Evolutionary conservation across 2,888 invertebrate genomes (phyloP), one percentile per base, ranked within the genome.

Genomic region (Lycocerus yunnanus): DNA sequence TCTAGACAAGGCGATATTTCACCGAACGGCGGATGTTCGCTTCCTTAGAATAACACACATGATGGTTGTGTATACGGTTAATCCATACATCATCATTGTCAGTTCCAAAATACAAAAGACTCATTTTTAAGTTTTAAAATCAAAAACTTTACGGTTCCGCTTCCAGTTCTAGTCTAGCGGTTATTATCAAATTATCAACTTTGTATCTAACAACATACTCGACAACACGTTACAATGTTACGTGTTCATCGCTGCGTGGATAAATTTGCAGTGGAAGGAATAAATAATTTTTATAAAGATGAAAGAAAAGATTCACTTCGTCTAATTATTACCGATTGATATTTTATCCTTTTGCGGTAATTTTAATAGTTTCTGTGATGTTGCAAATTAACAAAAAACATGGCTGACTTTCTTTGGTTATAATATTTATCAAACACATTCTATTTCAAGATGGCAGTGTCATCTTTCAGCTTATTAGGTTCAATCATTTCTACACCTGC

Each of bases 21-120:
- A 86, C 84, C 81, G 84, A 83, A 84, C 81, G 83, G 84, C 87
- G 87, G 87, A 87, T 86, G 86, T 86, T 81, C 84, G 86, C 86
- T 86, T 87, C 87, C 86, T 86, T 86, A 85, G 84, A 85, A 86
- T 85, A 84, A 85, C 85, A 86, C 86, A 86, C 85, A 85, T 84
- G 84, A 84, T 83, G 81, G 83, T 83, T 85, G 84, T 85, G 85
- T 84, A 83, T 82, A 78, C 43, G 43, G 80, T 77, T 80, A 79
- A 79, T 80, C 77, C 84, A 85, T 86, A 82, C 82, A 84, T 86
- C 85, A 85, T 85, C 83, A 84, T 84, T 83, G 84, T 80, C 80
- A 79, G 72, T 77, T 75, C 76, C 74, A 74, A 78, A 78, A 76
- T 70, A 69, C 24, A 76, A 76, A 76, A 74, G 71, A 72, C 66